Evolutionary conservation across 2,797 vertebrate species (phyloP), one percentile per base, ranked within the genome.

Genomic region (Salarias fasciatus): DNA sequence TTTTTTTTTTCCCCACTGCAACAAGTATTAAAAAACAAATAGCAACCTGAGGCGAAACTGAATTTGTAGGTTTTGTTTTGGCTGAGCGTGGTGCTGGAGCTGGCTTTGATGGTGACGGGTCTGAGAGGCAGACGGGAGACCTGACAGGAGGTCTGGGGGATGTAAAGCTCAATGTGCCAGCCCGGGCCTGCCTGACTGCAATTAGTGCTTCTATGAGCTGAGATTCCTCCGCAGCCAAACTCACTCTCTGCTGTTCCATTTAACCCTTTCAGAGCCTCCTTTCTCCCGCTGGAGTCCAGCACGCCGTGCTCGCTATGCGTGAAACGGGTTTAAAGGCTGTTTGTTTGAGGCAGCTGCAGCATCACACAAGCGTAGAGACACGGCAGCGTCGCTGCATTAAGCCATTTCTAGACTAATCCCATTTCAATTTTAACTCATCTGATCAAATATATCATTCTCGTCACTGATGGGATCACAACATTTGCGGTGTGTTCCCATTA

Each of bases 111-210:
- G 73, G 69, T 50, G 75, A 84, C 62, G 77, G 74, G 74, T 75
- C 65, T 83, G 63, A 75, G 70, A 72, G 65, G 75, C 49, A 88
- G 83, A 84, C 84, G 84, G 86, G 81, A 86, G 84, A 80, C 78
- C 77, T 88, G 83, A 91, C 86, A 89, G 87, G 86, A 87, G 86
- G 87, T 89, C 88, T 82, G 73, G 82, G 77, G 80, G 88, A 88
- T 86, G 83, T 79, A 68, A 81, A 80, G 79, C 85, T 78, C 42
- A 5, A 61, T 53, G 79, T 65, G 72, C 90, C 79, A 86, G 91
- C 77, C 87, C 76, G 61, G 87, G 87, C 90, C 82, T 89, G 90
- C 72, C 88, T 82, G 61, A 60, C 71, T 86, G 79, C 88, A 91
- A 90, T 92, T 91, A 91, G 84, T 72, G 69, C 74, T 85, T 83